Conservation (phyloP, 2,797 vertebrate genomes). For the Strix occidentalis region DNA sequence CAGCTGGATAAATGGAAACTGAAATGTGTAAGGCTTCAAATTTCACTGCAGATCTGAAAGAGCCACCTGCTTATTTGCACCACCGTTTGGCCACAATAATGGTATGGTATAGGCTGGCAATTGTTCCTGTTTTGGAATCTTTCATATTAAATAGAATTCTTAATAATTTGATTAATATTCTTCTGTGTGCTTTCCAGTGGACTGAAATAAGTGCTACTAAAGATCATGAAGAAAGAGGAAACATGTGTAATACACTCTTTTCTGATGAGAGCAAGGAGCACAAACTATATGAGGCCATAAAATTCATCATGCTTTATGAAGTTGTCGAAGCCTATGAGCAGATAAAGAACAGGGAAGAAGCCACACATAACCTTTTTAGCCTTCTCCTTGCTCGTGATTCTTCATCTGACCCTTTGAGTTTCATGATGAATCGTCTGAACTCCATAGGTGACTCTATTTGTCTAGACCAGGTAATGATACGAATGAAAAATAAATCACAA, state of each 20-base stretch:
- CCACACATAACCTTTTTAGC: slow-evolving; percentile 65
- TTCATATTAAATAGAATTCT: neutral
- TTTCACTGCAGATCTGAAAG: neutral
- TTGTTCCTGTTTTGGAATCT: neutral
- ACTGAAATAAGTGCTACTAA: slow-evolving; percentile 73
- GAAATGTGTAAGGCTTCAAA: neutral
- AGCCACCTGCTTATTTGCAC: neutral
- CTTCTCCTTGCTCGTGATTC: slow-evolving; percentile 78
- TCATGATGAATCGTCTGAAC: slow-evolving; percentile 85
- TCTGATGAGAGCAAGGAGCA: slow-evolving; percentile 75
- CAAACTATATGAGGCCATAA: slow-evolving; percentile 79
- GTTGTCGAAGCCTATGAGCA: slow-evolving; percentile 78
- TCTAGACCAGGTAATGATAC: slow-evolving; percentile 76
- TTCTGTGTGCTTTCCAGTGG: slow-evolving; percentile 72
- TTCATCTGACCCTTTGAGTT: slow-evolving; percentile 79
- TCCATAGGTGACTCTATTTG: slow-evolving; percentile 75
- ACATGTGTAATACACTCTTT: slow-evolving; percentile 75
- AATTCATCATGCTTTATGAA: slow-evolving; percentile 83
- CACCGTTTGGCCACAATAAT: neutral
- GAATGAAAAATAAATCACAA: neutral
- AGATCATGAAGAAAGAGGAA: slow-evolving; percentile 72
- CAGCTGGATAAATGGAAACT: neutral
- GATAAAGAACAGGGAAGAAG: slow-evolving; percentile 64
- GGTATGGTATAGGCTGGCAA: neutral
- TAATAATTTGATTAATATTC: neutral